Evolutionary conservation across 1,140 invertebrate genomes (phyloP).

Genomic region (Cataglyphis hispanica): DNA sequence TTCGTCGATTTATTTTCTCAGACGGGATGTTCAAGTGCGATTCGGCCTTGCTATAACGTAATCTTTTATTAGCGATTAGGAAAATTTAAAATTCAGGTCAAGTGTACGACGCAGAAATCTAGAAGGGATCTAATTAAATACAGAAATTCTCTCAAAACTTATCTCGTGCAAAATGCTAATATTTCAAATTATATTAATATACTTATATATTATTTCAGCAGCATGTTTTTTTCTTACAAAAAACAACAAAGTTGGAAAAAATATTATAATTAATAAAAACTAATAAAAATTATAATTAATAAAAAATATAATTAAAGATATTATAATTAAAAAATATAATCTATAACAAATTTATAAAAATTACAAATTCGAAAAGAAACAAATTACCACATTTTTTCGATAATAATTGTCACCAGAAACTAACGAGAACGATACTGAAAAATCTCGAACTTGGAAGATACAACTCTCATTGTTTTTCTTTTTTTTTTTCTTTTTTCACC

Average conservation of each 20-base stretch:
- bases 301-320: too few species aligned
- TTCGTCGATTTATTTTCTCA: not conserved
- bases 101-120: not conserved
- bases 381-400: constrained; percentile 11
- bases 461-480: constrained; percentile 36
- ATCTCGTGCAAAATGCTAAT: not conserved
- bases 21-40: not conserved
- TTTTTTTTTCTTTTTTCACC: not conserved
- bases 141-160: not conserved
- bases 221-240: not conserved
- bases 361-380: not conserved
- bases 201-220: not conserved
- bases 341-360: too few species aligned
- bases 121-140: too few species aligned
- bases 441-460: constrained; percentile 53
- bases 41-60: not conserved
- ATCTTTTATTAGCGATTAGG: not conserved
- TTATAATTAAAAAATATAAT: too few species aligned
- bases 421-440: constrained; percentile 42
- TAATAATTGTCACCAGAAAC: constrained; percentile 21
- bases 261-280: not conserved
- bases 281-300: too few species aligned
- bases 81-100: not conserved
- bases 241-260: not conserved
- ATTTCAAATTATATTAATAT: too few species aligned